phyloP scores from a whole-genome alignment of 2,888 invertebrate species.

The Dyspetes luteomarginatus region DNA sequence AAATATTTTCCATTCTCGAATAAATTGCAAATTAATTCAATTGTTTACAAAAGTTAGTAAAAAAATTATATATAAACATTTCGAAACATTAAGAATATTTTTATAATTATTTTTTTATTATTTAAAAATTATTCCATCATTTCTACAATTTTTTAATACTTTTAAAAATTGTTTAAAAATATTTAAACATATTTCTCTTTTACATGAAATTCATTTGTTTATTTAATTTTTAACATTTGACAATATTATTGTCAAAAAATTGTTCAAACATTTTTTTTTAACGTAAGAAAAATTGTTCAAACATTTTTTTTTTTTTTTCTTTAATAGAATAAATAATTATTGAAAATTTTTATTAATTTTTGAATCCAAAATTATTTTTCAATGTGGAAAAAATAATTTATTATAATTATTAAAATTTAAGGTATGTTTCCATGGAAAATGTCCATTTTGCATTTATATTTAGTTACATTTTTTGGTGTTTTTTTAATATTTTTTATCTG shows the following conservation, averaged over 20 bases:
- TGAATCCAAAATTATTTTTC: no score
- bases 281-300: no score
- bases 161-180: no score
- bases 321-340: no score
- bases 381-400: no score
- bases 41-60: not conserved
- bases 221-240: no score
- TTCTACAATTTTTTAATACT: not conserved
- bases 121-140: no score
- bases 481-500: not conserved
- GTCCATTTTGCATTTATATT: not conserved
- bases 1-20: conserved; percentile 23
- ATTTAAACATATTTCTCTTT: no score
- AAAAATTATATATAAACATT: not conserved
- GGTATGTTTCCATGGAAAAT: not conserved
- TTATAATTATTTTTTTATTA: not conserved
- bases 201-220: not conserved
- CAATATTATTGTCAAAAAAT: no score
- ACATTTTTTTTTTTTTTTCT: no score
- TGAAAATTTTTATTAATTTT: no score
- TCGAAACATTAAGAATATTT: not conserved
- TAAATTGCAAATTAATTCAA: conserved; percentile 18
- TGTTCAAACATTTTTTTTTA: not conserved
- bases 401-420: not conserved
- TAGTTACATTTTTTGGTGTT: not conserved